These are phyloP conservation scores for Ophion slaviceki DNA, from an alignment of 2,888 invertebrate species.

Conservation along the genomic window DNA sequence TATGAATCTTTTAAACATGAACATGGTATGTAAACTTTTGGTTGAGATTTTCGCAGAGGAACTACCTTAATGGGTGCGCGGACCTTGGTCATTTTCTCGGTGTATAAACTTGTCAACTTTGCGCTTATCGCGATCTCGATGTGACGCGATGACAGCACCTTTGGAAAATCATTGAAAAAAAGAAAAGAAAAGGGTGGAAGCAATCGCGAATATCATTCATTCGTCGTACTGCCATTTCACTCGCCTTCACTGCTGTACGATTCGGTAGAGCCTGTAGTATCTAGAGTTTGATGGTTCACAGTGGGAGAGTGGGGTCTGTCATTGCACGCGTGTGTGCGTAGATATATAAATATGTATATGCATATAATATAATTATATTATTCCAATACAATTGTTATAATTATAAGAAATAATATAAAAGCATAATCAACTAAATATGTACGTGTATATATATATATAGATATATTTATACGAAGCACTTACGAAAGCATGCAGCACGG, in stretches of 20 bases:
- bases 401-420: too few species aligned
- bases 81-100: too few species aligned
- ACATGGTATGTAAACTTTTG: too few species aligned
- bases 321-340: constrained; percentile 60
- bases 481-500: constrained; percentile 77
- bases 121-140: constrained; percentile 47
- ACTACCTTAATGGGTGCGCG: too few species aligned
- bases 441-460: constrained; percentile 10
- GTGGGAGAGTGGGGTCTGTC: constrained; percentile 49
- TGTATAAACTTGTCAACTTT: neutral
- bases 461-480: constrained; percentile 52
- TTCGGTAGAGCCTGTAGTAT: constrained; percentile 68
- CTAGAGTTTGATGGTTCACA: constrained; percentile 65
- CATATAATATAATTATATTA: constrained; percentile 16
- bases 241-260: constrained; percentile 68
- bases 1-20: too few species aligned
- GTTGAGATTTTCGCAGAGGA: too few species aligned
- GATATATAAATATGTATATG: constrained; percentile 28
- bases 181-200: neutral
- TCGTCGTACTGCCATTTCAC: constrained; percentile 61
- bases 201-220: constrained; percentile 53
- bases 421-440: constrained; percentile 23
- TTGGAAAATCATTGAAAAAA: constrained; percentile 22
- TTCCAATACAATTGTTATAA: too few species aligned
- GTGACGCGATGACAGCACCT: neutral